A percentile compares a stretch with the other conserved stretches of the same genome.
phyloP scores from a whole-genome alignment of 1,140 invertebrate species.

The Gerris buenoi region DNA sequence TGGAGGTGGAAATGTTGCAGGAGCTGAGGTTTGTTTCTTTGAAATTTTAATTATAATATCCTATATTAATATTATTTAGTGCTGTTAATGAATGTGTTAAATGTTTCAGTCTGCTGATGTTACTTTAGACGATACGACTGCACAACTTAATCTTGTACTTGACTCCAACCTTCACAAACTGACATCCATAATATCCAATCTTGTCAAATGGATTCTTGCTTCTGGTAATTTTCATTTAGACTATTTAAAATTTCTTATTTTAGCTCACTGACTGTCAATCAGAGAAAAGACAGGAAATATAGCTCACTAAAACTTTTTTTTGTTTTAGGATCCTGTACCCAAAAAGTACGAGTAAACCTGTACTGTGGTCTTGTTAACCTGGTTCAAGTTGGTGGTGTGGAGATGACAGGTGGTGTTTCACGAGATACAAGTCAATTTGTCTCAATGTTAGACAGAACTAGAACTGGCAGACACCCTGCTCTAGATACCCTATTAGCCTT shows the following conservation, averaged over 20 bases:
- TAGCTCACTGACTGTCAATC: too few relatives aligned
- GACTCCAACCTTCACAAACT: constrained; percentile 29
- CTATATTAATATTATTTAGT: too few relatives aligned
- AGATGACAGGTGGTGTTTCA: neutral
- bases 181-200: constrained; percentile 33
- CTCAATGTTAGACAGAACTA: constrained; percentile 26
- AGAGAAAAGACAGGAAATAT: too few relatives aligned
- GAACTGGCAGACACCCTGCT: constrained; percentile 30
- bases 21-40: too few relatives aligned
- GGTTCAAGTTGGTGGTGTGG: constrained; percentile 48
- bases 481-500: constrained; percentile 48
- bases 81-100: too few relatives aligned
- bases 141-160: constrained; percentile 19
- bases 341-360: constrained; percentile 68
- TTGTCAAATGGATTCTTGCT: constrained; percentile 36
- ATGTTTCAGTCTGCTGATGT: neutral
- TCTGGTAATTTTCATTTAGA: constrained; percentile 31
- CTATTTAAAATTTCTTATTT: too few relatives aligned
- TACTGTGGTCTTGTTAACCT: constrained; percentile 63
- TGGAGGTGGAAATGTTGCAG: neutral
- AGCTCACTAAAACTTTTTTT: too few relatives aligned
- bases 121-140: constrained; percentile 7
- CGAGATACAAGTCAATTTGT: constrained; percentile 14
- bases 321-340: constrained; percentile 51
- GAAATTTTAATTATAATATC: too few relatives aligned